These are phyloP conservation scores for Epinephelus moara DNA, from an alignment of 2,113 vertebrate genomes.

Conservation along the genomic window DNA sequence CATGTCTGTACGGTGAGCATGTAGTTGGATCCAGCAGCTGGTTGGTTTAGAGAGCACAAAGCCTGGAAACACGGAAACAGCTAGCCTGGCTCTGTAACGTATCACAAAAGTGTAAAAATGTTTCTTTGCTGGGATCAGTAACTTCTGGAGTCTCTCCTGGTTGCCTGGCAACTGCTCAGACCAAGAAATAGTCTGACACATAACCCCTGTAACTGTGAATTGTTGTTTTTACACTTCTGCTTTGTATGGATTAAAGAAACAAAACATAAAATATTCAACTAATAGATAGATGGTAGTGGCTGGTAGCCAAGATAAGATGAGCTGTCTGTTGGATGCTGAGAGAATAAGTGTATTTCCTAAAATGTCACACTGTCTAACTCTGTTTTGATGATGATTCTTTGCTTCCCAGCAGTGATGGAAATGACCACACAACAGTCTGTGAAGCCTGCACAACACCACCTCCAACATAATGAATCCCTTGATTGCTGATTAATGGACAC, in stretches of 20 bases:
- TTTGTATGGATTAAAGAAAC: neutral
- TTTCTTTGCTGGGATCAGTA: neutral
- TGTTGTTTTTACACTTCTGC: neutral
- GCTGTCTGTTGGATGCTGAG: neutral
- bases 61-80: neutral
- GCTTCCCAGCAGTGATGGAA: neutral
- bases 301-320: neutral
- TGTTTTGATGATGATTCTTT: constrained; percentile 7
- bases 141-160: neutral
- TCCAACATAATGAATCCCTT: constrained; percentile 46
- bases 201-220: neutral
- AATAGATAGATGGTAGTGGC: too few relatives aligned
- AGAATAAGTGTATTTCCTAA: neutral
- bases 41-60: neutral
- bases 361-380: neutral
- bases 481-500: constrained; percentile 47
- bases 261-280: neutral
- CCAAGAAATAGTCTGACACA: neutral
- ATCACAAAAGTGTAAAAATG: neutral
- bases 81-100: neutral
- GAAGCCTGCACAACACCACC: neutral
- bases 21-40: too few relatives aligned
- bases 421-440: neutral
- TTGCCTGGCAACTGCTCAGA: neutral
- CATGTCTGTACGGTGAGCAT: too few relatives aligned